A percentile compares a stretch with the other conserved stretches of the same genome.
Evolutionary conservation across 2,888 invertebrate species (phyloP).

Genomic region (Cryptus armator): DNA sequence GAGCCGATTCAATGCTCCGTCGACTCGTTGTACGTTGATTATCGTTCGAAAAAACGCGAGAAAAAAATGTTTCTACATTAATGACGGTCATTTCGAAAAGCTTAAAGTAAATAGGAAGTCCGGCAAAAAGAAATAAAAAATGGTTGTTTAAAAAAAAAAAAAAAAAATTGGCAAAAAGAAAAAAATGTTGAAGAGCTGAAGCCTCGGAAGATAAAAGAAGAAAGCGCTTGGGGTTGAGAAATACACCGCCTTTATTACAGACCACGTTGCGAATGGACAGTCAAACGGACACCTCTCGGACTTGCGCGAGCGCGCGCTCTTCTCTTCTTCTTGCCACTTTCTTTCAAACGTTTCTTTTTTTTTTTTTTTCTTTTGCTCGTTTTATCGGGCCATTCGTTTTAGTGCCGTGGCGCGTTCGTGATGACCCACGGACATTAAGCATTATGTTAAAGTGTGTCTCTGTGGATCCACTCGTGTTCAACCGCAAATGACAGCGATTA

Average conservation of each 20-base stretch:
- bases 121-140: constrained; percentile 33
- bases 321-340: constrained; percentile 30
- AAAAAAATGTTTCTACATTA: constrained; percentile 15
- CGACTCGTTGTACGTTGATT: not conserved
- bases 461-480: constrained; percentile 6
- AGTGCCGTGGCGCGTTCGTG: constrained; percentile 70
- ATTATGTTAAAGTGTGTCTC: constrained; percentile 70
- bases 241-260: constrained; percentile 80
- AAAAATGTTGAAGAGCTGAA: not conserved
- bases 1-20: not conserved
- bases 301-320: not conserved
- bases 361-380: constrained; percentile 60
- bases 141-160: not conserved
- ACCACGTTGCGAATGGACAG: constrained; percentile 76
- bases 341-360: not conserved
- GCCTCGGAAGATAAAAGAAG: constrained; percentile 38
- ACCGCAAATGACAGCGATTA: constrained; percentile 32
- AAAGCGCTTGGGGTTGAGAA: constrained; percentile 50
- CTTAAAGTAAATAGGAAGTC: constrained; percentile 40
- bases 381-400: constrained; percentile 79
- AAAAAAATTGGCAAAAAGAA: constrained; percentile 48
- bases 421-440: constrained; percentile 70
- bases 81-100: constrained; percentile 16
- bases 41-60: constrained; percentile 26
- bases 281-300: constrained; percentile 78